Evolutionary conservation across 2,113 vertebrate genomes (phyloP), one percentile per base, ranked within the genome.

Genomic region (Hippocampus zosterae): DNA sequence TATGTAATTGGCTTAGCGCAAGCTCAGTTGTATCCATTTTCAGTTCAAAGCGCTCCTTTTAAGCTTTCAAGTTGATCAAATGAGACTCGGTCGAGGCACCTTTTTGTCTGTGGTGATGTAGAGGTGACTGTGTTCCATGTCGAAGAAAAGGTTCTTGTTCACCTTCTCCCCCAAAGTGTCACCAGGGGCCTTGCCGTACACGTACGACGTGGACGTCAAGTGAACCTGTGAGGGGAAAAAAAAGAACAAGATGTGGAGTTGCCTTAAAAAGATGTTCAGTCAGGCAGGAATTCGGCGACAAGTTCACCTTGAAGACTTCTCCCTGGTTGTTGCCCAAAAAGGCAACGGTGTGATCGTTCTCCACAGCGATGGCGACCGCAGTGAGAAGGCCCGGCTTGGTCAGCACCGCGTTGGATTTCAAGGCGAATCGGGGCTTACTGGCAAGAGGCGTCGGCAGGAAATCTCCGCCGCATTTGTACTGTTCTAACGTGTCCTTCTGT

Each of bases 401-500:
- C 75, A 84, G 77, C 18, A 72, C 65, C 3, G 80, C 64, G 0
- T 79, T 12, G 18, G 80, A 74, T 69, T 79, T 70, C 74, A 93
- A 81, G 72, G 90, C 91, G 1, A 75, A 91, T 40, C 27, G 71
- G 0, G 88, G 81, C 68, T 83, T 94, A 79, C 94, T 96, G 82
- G 95, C 96, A 88, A 98, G 87, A 0, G 97, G 96, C 59, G 98
- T 96, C 0, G 94, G 94, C 67, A 99, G 88, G 83, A 97, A 96
- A 68, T 99, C 97, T 0, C 87, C 95, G 55, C 97, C 96, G 62
- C 97, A 99, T 11, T 78, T 91, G 79, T 89, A 94, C 10, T 1
- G 71, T 65, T 90, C 69, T 61, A 87, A 42, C 2, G 65, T 81
- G 1, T 81, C 25, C 16, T 83, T 81, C 85, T 92, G 75, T 25